phyloP scores from a whole-genome alignment of 1,140 invertebrate genomes.

The Matsumurasca onukii region DNA sequence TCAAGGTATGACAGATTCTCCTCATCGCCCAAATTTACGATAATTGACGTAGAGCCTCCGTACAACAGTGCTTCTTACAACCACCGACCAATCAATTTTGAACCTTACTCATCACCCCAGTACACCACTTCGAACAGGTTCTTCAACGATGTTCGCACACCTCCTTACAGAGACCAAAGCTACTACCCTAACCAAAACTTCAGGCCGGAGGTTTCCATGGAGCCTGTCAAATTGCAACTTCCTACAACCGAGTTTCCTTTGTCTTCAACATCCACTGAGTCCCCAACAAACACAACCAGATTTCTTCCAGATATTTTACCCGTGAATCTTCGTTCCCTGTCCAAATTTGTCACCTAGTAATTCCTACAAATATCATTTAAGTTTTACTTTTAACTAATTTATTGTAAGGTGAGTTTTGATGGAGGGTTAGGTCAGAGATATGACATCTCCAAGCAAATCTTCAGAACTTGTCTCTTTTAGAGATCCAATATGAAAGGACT shows the following conservation, averaged over 20 bases:
- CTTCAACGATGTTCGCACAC: background rate
- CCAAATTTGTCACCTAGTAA: conserved; percentile 5
- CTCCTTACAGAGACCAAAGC: background rate
- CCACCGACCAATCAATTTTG: background rate
- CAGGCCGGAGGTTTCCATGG: background rate
- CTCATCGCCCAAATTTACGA: conserved; percentile 32
- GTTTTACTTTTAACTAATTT: too few relatives aligned
- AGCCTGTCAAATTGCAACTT: conserved; percentile 25
- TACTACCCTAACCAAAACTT: background rate
- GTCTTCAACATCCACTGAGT: background rate
- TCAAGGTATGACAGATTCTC: background rate
- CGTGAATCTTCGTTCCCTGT: background rate
- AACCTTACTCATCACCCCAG: background rate
- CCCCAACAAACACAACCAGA: background rate
- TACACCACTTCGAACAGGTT: conserved; percentile 2
- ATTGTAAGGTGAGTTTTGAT: too few relatives aligned
- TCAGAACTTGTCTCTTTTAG: too few relatives aligned
- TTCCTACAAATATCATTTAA: too few relatives aligned
- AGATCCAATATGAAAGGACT: too few relatives aligned
- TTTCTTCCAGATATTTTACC: conserved; percentile 1
- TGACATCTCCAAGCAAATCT: too few relatives aligned
- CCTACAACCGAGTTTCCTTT: background rate
- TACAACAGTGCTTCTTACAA: conserved; percentile 14
- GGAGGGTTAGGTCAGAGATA: too few relatives aligned
- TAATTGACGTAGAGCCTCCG: conserved; percentile 36